These are phyloP conservation scores for Heliothis subflexa DNA, from an alignment of 1,140 invertebrate genomes.

Conservation along the genomic window DNA sequence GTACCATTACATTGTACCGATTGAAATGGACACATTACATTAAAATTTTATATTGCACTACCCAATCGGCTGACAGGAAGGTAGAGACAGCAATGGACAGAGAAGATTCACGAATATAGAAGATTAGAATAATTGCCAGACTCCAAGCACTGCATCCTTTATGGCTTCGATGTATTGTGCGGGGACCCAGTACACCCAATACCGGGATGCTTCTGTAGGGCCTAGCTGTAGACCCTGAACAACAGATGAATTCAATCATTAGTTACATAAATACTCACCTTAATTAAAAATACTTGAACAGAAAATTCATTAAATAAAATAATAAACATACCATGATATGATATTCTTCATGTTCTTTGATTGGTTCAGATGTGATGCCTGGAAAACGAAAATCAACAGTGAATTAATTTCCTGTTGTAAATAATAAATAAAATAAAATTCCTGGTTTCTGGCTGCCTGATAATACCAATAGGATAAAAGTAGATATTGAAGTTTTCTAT, in stretches of 20 bases:
- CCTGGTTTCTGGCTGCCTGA: no score
- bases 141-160: constrained; percentile 95
- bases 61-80: constrained; percentile 70
- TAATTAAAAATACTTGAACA: neutral
- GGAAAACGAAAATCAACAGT: constrained; percentile 54
- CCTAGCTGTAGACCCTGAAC: constrained; percentile 93
- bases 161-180: constrained; percentile 96
- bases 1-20: constrained; percentile 64
- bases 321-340: constrained; percentile 92
- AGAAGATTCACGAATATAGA: constrained; percentile 45
- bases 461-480: no score
- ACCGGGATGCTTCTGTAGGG: constrained; percentile 94
- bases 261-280: neutral
- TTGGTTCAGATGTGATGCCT: constrained; percentile 90
- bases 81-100: constrained; percentile 66
- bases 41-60: constrained; percentile 75
- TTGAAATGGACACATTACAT: constrained; percentile 63
- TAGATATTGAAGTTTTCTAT: no score
- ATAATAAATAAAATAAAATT: neutral
- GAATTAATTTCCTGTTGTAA: neutral
- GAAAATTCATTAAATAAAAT: no score
- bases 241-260: constrained; percentile 47
- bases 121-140: constrained; percentile 93
- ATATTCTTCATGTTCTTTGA: constrained; percentile 96
- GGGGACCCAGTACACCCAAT: constrained; percentile 98